Evolutionary conservation across 1,140 invertebrate genomes (phyloP), one percentile per base, ranked within the genome.

Genomic region (Polypedilum pembai): DNA sequence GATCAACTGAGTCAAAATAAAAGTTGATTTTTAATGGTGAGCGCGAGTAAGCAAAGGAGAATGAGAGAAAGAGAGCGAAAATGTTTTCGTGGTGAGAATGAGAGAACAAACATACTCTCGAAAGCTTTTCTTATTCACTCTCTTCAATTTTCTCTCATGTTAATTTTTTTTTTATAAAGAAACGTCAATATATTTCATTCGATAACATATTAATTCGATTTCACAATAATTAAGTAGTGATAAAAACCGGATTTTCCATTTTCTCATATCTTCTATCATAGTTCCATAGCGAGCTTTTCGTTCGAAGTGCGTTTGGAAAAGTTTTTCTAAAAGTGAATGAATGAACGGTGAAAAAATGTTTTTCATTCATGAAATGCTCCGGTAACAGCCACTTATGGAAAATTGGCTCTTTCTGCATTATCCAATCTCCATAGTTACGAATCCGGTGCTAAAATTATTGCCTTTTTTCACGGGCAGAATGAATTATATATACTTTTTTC

Each of bases 191-290:
- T 3, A n/a, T 10, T 4, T 45, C 41, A 3, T 45, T 45, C 15
- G 45, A 56, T 56, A 56, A 56, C 45, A 56, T 12, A 56, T 56
- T 56, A 56, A 56, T 56, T 56, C 45, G 4, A 56, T 56, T 56
- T 56, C 45, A n/a, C n/a, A n/a, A 56, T 56, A 56, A 56, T 56
- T 56, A 56, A 56, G 45, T 56, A 56, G 45, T 56, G 45, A 56
- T 56, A n/a, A 56, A n/a, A 56, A 56, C 45, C 45, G 12, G 45
- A 56, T n/a, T 15, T 56, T 56, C 1, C 8, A 41, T 41, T 41
- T 41, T 41, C 10, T 41, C 10, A 41, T 41, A 41, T 41, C 5
- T 41, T 10, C n/a, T 12, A n/a, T 56, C 45, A 56, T 56, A 56
- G 5, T 33, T 33, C n/a, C 45, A 56, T 56, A 56, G 15, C 12